phyloP scores from a whole-genome alignment of 2,113 vertebrate species.

The Leucopsar rothschildi region DNA sequence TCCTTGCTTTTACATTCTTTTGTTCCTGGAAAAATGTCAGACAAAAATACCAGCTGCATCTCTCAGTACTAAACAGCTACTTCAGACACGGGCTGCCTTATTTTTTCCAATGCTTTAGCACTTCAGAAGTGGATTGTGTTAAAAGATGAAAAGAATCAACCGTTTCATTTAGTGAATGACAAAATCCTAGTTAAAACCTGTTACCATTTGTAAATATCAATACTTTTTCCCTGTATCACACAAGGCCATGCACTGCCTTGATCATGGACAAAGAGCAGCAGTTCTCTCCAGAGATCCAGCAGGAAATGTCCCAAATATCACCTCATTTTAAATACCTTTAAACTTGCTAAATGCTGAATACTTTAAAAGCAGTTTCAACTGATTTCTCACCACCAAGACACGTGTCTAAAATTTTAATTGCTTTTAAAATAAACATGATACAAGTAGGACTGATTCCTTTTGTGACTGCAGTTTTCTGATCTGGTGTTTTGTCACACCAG shows the following conservation, averaged over 20 bases:
- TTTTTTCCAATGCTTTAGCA: neutral
- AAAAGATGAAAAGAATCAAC: neutral
- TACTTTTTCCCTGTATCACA: neutral
- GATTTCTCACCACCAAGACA: neutral
- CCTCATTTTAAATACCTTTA: neutral
- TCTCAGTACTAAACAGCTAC: neutral
- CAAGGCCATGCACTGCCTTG: neutral
- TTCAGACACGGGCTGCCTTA: neutral
- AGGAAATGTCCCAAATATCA: neutral
- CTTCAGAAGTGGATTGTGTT: neutral
- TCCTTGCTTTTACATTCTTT: neutral
- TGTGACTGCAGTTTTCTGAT: neutral
- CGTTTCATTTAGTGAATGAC: neutral
- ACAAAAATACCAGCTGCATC: neutral
- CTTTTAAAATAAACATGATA: neutral
- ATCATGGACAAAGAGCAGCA: neutral
- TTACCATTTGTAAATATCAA: neutral
- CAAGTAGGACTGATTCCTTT: neutral
- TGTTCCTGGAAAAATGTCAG: neutral
- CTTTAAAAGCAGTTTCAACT: neutral
- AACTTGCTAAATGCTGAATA: neutral
- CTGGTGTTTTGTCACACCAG: neutral
- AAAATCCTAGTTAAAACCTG: neutral
- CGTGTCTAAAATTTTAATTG: neutral
- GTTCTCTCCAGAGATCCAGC: neutral